These are phyloP conservation scores for Steinernema khuongi DNA, from an alignment of 1,140 invertebrate genomes.

Conservation along the genomic window DNA sequence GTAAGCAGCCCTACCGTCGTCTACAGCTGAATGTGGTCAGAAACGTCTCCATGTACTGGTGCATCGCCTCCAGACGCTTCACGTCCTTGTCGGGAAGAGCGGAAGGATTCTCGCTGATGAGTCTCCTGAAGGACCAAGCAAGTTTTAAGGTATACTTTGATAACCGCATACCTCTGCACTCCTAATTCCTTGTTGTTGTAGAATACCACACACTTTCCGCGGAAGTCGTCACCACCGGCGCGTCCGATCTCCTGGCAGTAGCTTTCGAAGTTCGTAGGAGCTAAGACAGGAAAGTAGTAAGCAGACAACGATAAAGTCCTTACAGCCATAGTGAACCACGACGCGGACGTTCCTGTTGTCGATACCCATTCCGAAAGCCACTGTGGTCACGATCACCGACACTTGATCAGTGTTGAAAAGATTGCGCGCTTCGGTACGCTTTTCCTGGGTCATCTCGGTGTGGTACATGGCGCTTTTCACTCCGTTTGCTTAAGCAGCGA, in stretches of 20 bases:
- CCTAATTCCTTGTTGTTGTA: slow-evolving; percentile 48
- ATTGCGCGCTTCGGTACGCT: slow-evolving; percentile 21
- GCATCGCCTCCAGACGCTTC: slow-evolving; percentile 62
- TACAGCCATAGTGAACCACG: slow-evolving; percentile 60
- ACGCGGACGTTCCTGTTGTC: slow-evolving; percentile 61
- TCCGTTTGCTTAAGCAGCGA: neutral
- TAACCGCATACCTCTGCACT: slow-evolving; percentile 20
- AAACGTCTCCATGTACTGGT: slow-evolving; percentile 64
- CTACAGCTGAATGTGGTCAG: slow-evolving; percentile 63
- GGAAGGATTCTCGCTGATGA: slow-evolving; percentile 51
- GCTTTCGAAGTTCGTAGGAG: slow-evolving; percentile 71
- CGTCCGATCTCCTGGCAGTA: slow-evolving; percentile 84
- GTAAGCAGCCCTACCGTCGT: slow-evolving; percentile 57
- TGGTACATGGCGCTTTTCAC: slow-evolving; percentile 18
- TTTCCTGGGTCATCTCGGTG: slow-evolving; percentile 21
- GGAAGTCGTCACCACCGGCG: slow-evolving; percentile 73
- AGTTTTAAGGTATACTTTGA: slow-evolving; percentile 14
- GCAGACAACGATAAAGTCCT: neutral
- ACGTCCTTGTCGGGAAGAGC: slow-evolving; percentile 57
- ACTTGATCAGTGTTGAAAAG: slow-evolving; percentile 28
- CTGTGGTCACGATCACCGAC: slow-evolving; percentile 59
- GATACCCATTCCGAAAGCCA: slow-evolving; percentile 62
- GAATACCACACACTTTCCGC: slow-evolving; percentile 52
- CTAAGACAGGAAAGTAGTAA: slow-evolving; percentile 19
- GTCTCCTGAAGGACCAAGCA: neutral